These are phyloP conservation scores for Hybognathus amarus DNA, from an alignment of 2,797 vertebrate genomes.

Conservation along the genomic window DNA sequence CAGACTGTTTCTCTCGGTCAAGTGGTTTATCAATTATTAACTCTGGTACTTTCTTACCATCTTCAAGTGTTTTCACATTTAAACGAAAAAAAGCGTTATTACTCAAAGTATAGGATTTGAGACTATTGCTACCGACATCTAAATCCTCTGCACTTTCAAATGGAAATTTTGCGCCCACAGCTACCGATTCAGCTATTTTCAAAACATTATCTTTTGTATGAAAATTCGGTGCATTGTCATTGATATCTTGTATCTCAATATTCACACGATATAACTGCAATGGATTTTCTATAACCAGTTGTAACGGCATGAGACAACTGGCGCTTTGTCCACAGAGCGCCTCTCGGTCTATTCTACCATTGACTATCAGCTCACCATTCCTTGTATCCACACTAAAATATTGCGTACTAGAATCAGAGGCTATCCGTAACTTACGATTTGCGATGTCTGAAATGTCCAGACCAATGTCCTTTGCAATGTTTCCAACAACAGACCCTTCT, in stretches of 20 bases:
- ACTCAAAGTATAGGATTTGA: conserved; percentile 76
- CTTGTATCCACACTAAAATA: conserved; percentile 64
- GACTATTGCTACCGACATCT: conserved; percentile 76
- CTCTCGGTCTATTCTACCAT: conserved; percentile 66
- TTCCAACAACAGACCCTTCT: conserved; percentile 73
- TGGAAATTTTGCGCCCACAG: conserved; percentile 69
- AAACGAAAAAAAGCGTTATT: conserved; percentile 74
- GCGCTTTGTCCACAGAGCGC: conserved; percentile 63
- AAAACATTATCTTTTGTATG: conserved; percentile 62
- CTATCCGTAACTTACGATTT: conserved; percentile 48
- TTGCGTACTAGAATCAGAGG: conserved; percentile 60
- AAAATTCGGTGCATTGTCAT: conserved; percentile 75
- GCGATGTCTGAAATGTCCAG: conserved; percentile 58
- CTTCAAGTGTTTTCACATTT: conserved; percentile 64
- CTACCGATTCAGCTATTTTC: conserved; percentile 71
- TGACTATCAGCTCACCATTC: conserved; percentile 56
- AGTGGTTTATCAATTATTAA: conserved; percentile 75
- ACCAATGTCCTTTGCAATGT: conserved; percentile 70
- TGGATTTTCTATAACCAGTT: conserved; percentile 73
- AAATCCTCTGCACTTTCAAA: conserved; percentile 76
- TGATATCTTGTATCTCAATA: conserved; percentile 74
- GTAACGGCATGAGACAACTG: conserved; percentile 64
- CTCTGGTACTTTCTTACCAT: conserved; percentile 72
- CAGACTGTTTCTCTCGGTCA: conserved; percentile 73
- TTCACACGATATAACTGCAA: conserved; percentile 72